Evolutionary conservation across 1,140 invertebrate species (phyloP).

Genomic region (Euwallacea similis): DNA sequence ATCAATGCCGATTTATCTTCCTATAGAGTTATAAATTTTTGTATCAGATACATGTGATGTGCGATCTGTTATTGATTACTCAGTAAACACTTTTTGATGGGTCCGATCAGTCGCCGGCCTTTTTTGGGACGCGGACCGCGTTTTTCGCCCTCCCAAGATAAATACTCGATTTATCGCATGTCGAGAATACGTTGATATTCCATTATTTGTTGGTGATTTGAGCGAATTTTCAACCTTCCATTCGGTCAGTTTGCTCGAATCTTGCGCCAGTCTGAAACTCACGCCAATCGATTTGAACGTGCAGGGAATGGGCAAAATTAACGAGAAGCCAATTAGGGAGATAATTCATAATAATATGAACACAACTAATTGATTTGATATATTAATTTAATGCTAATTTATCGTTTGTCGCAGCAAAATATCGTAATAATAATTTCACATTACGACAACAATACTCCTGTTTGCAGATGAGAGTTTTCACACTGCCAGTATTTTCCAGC

Average conservation of each 20-base stretch:
- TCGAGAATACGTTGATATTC: conserved; percentile 1
- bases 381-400: too few species aligned
- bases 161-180: conserved; percentile 1
- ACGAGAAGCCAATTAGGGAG: too few species aligned
- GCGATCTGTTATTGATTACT: background rate
- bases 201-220: background rate
- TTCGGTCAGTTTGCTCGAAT: too few species aligned
- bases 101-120: background rate
- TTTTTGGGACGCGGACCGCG: background rate
- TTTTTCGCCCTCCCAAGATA: conserved; percentile 4
- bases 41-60: background rate
- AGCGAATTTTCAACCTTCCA: too few species aligned
- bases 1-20: too few species aligned
- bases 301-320: too few species aligned
- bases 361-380: too few species aligned
- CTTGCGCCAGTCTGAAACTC: too few species aligned
- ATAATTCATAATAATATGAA: too few species aligned
- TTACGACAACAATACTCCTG: background rate
- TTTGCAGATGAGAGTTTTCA: background rate
- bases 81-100: conserved; percentile 5
- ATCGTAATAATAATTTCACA: background rate
- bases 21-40: background rate
- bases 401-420: too few species aligned
- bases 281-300: too few species aligned
- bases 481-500: background rate